phyloP scores from a whole-genome alignment of 1,140 invertebrate species.

The Chrysoperla carnea region DNA sequence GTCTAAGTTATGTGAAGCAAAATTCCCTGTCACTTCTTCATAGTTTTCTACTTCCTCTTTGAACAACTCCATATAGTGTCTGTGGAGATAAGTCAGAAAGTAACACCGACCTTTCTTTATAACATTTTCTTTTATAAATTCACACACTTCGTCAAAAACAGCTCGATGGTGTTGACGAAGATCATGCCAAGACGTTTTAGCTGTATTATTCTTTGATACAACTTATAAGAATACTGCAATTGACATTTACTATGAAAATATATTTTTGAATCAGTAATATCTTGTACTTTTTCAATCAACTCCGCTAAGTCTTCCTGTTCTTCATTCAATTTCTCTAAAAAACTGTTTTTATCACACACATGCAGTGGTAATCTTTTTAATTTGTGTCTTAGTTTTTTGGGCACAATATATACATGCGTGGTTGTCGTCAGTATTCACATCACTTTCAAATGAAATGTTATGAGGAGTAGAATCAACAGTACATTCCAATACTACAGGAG shows the following conservation, averaged over 20 bases:
- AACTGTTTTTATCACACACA: no score
- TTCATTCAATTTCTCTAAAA: no score
- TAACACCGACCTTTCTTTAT: constrained; percentile 10
- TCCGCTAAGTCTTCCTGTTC: background rate
- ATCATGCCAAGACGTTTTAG: constrained; percentile 7
- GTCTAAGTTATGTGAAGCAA: constrained; percentile 9
- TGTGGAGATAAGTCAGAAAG: constrained; percentile 9
- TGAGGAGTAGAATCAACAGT: no score
- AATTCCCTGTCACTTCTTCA: background rate
- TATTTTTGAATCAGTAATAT: constrained; percentile 3
- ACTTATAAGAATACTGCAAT: constrained; percentile 6
- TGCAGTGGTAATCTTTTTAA: no score
- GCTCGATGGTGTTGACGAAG: constrained; percentile 8
- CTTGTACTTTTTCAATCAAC: constrained; percentile 6
- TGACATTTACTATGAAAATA: constrained; percentile 5
- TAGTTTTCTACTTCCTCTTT: background rate
- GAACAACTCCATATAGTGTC: constrained; percentile 7
- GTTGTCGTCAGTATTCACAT: no score
- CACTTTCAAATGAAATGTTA: no score
- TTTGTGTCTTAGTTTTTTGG: no score
- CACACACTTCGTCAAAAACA: constrained; percentile 11
- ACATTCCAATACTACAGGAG: no score
- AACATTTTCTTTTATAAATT: constrained; percentile 9
- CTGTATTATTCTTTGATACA: constrained; percentile 4
- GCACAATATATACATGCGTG: no score